Percentiles rank a stretch among this genome's conserved stretches.
Conservation (phyloP, 1,140 invertebrate species). For the Drosophila persimilis region DNA sequence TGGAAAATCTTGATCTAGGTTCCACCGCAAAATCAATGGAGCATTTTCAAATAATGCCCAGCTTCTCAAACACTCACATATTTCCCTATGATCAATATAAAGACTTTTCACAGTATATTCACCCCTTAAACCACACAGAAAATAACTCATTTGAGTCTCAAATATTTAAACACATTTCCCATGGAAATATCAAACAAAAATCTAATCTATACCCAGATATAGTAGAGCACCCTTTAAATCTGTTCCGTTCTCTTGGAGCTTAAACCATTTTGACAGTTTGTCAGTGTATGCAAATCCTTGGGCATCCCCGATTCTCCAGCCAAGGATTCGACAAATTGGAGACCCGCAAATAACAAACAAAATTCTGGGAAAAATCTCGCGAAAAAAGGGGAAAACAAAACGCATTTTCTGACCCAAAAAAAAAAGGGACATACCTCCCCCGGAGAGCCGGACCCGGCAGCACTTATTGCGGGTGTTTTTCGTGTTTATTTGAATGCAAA, state of each 20-base stretch:
- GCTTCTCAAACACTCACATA: too few species aligned
- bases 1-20: too few species aligned
- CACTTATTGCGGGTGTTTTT: conserved; percentile 23
- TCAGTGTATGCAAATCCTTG: conserved; percentile 40
- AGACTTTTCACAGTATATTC: too few species aligned
- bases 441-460: conserved; percentile 2
- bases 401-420: conserved; percentile 73
- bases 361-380: conserved; percentile 24
- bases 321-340: conserved; percentile 39
- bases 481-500: conserved; percentile 75
- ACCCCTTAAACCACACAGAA: not conserved
- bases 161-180: not conserved
- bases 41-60: too few species aligned
- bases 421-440: conserved; percentile 51
- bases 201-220: too few species aligned
- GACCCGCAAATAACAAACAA: conserved; percentile 27
- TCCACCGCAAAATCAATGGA: not conserved
- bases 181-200: too few species aligned
- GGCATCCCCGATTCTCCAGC: conserved; percentile 33
- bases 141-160: not conserved
- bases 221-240: too few species aligned
- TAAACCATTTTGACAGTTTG: conserved; percentile 22
- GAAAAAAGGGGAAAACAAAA: conserved; percentile 9
- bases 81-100: too few species aligned
- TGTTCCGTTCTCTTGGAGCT: conserved; percentile 6